These are phyloP conservation scores for Stramonita haemastoma DNA, from an alignment of 2,888 invertebrate genomes.

Conservation along the genomic window DNA sequence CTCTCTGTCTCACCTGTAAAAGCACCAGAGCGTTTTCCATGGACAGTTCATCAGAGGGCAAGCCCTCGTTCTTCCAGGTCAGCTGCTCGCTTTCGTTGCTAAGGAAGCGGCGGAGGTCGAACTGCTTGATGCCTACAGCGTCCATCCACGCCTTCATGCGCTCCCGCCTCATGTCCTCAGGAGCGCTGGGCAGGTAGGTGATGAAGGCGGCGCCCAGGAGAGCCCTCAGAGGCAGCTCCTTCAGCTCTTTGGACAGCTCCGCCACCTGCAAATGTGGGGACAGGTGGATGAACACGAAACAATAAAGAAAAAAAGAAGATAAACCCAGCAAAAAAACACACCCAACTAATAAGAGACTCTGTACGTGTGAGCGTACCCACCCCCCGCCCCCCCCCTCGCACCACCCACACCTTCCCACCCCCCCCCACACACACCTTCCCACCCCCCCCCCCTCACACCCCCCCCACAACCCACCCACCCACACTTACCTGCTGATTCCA, in stretches of 20 bases:
- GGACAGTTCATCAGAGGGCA: slow-evolving; percentile 88
- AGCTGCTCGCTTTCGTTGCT: slow-evolving; percentile 87
- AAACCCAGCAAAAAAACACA: no score
- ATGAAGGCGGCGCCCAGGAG: slow-evolving; percentile 88
- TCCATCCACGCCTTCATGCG: slow-evolving; percentile 78
- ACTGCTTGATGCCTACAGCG: slow-evolving; percentile 74
- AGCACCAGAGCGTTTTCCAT: slow-evolving; percentile 90
- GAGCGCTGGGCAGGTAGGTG: slow-evolving; percentile 85
- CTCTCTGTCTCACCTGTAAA: slow-evolving; percentile 79
- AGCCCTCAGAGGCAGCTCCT: slow-evolving; percentile 83
- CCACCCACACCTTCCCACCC: no score
- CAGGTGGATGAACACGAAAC: no score
- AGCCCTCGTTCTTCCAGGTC: slow-evolving; percentile 88
- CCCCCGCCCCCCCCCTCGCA: no score
- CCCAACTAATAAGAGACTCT: no score
- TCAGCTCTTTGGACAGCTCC: slow-evolving; percentile 81
- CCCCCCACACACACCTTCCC: background rate
- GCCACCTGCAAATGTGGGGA: slow-evolving; percentile 70
- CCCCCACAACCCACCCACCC: background rate
- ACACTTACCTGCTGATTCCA: slow-evolving; percentile 87
- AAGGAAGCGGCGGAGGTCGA: slow-evolving; percentile 81
- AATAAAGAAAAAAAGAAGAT: no score
- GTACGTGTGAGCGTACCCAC: no score
- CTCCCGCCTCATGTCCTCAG: slow-evolving; percentile 84
- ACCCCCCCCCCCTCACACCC: background rate